Conservation (phyloP, 2,797 vertebrate species). For the Spea hammondii region DNA sequence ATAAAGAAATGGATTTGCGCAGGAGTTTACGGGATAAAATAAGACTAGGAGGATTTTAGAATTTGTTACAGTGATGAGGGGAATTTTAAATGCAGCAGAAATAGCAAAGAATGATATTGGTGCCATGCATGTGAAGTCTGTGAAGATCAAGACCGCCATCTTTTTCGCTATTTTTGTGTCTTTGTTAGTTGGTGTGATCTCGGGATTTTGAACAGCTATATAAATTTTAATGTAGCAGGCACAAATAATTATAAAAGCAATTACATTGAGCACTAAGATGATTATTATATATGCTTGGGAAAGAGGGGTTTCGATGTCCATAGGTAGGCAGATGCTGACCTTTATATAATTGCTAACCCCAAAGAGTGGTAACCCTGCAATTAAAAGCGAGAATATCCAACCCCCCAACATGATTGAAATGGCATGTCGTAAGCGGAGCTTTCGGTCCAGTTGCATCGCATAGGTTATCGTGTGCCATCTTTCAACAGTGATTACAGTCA, state of each 20-base stretch:
- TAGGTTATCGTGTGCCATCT: slow-evolving; percentile 91
- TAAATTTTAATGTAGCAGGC: slow-evolving; percentile 88
- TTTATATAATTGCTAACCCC: slow-evolving; percentile 91
- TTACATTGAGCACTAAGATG: slow-evolving; percentile 78
- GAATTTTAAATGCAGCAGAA: slow-evolving; percentile 84
- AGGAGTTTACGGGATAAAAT: slow-evolving; percentile 92
- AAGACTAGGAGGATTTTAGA: slow-evolving; percentile 90
- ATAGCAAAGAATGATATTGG: slow-evolving; percentile 95
- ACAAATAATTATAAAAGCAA: slow-evolving; percentile 82
- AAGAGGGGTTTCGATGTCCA: slow-evolving; percentile 81
- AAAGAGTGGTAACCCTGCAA: slow-evolving; percentile 79
- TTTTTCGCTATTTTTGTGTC: slow-evolving; percentile 88
- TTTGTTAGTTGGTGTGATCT: slow-evolving; percentile 73
- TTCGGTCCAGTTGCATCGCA: slow-evolving; percentile 82
- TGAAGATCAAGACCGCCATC: slow-evolving; percentile 93
- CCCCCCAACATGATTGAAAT: slow-evolving; percentile 79
- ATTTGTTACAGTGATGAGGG: slow-evolving; percentile 89
- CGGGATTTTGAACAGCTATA: slow-evolving; percentile 79
- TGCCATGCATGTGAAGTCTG: slow-evolving; percentile 90
- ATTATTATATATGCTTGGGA: slow-evolving; percentile 83
- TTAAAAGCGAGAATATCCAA: slow-evolving; percentile 80
- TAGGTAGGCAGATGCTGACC: slow-evolving; percentile 90
- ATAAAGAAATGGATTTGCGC: slow-evolving; percentile 91
- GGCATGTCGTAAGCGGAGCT: slow-evolving; percentile 78
- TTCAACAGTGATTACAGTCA: slow-evolving; percentile 85